Percentiles rank a stretch among this genome's conserved stretches.
phyloP scores from a whole-genome alignment of 1,140 invertebrate species.

The Lethrus apterus region DNA sequence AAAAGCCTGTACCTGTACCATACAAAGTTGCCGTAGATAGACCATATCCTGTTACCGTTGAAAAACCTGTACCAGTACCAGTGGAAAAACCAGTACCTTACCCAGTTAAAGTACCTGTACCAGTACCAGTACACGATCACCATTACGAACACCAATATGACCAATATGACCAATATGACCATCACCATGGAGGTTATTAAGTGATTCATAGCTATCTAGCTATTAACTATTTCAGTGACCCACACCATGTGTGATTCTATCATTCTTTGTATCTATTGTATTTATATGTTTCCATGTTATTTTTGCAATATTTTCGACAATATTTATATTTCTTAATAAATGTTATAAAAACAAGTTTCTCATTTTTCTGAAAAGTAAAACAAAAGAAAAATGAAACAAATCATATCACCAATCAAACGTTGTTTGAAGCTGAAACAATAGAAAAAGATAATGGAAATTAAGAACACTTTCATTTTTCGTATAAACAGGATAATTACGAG shows the following conservation, averaged over 20 bases:
- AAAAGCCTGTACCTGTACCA: slow-evolving; percentile 51
- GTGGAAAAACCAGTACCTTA: slow-evolving; percentile 49
- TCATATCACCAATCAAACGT: too few relatives aligned
- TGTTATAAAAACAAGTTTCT: too few relatives aligned
- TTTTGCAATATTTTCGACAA: too few relatives aligned
- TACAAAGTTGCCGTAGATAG: slow-evolving; percentile 42
- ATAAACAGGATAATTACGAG: too few relatives aligned
- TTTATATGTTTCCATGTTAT: slow-evolving; percentile 12
- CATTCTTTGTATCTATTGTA: slow-evolving; percentile 7
- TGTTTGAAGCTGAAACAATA: too few relatives aligned
- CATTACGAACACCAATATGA: slow-evolving; percentile 14
- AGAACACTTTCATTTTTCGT: too few relatives aligned
- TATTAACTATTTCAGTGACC: slow-evolving; percentile 49
- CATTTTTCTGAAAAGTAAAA: too few relatives aligned
- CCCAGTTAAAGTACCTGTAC: slow-evolving; percentile 40
- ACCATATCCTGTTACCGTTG: slow-evolving; percentile 45
- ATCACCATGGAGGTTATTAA: slow-evolving; percentile 43
- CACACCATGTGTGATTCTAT: slow-evolving; percentile 8
- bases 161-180: slow-evolving; percentile 12
- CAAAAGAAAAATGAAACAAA: too few relatives aligned
- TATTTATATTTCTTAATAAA: too few relatives aligned
- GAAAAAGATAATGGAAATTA: too few relatives aligned
- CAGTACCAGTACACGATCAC: slow-evolving; percentile 39
- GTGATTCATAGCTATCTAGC: slow-evolving; percentile 50
- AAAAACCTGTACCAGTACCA: slow-evolving; percentile 38